phyloP scores from a whole-genome alignment of 2,888 invertebrate genomes.

The Pantelozetes paolii region DNA sequence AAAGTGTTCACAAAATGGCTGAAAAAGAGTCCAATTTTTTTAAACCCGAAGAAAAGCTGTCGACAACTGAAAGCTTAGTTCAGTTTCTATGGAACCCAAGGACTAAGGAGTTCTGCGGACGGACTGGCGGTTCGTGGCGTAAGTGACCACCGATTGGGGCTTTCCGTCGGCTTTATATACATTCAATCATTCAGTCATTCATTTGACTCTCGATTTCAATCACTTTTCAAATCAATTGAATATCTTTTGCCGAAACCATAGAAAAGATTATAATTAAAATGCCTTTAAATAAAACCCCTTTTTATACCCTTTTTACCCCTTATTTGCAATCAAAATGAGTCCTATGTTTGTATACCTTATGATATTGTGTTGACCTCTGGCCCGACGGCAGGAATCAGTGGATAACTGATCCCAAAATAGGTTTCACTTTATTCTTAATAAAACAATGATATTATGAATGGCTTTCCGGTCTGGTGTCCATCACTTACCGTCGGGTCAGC shows the following conservation, averaged over 20 bases:
- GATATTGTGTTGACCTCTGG: no score
- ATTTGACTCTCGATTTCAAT: conserved; percentile 45
- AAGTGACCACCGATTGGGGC: conserved; percentile 56
- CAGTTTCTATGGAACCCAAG: conserved; percentile 87
- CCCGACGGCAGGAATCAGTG: no score
- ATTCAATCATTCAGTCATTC: not conserved
- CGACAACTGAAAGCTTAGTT: conserved; percentile 62
- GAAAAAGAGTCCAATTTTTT: conserved; percentile 32
- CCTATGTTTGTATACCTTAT: no score
- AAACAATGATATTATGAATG: no score
- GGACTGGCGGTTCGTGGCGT: conserved; percentile 93
- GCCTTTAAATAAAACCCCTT: no score
- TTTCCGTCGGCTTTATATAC: not conserved
- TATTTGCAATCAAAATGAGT: no score
- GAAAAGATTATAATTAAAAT: no score
- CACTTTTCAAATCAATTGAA: conserved; percentile 23
- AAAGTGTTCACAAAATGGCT: conserved; percentile 37
- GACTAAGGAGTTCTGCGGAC: conserved; percentile 82
- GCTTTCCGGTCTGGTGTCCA: no score
- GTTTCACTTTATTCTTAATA: no score
- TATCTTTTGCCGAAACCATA: conserved; percentile 70
- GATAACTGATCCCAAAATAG: no score
- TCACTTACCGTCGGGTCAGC: no score
- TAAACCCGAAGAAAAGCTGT: conserved; percentile 33
- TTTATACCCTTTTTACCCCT: no score